Evolutionary conservation across 2,797 vertebrate genomes (phyloP), one percentile per base, ranked within the genome.

Genomic region (Eidolon dupreanum): DNA sequence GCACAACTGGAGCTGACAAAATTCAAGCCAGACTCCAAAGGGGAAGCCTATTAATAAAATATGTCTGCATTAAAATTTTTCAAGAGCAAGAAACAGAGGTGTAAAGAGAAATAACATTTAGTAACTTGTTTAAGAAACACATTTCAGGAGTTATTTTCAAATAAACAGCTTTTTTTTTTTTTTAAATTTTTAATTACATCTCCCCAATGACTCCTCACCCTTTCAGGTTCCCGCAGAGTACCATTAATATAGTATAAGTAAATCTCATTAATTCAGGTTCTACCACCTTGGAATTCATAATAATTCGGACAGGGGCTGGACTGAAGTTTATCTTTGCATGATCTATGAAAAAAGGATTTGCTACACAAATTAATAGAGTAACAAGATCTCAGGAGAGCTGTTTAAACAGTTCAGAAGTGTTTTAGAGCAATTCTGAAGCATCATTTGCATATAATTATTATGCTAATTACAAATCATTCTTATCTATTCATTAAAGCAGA

Each of bases 391-490:
- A 93, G 91, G 97, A 97, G 97, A 94, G 95, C 96, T 97, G 96
- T 97, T 96, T 94, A 97, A 97, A 97, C 96, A 97, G 97, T 96
- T 97, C 97, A 95, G 94, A 97, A 97, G 96, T 97, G 96, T 97
- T 97, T 98, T 96, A 97, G 96, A 97, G 96, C 97, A 97, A 96
- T 97, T 97, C 97, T 96, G 90, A 97, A 95, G 96, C 93, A 96
- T 96, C 96, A 98, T 97, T 97, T 97, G 95, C 96, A 97, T 97
- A 97, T 97, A 96, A 97, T 97, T 97, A 97, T 96, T 97, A 97
- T 97, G 97, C 97, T 97, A 97, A 97, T 97, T 97, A 97, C 95
- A 98, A 97, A 97, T 98, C 93, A 97, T 97, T 97, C 96, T 97
- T 97, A 97, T 98, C 97, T 97, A 97, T 97, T 97, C 97, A 98